phyloP scores from a whole-genome alignment of 2,113 vertebrate species.

The Elephas maximus region DNA sequence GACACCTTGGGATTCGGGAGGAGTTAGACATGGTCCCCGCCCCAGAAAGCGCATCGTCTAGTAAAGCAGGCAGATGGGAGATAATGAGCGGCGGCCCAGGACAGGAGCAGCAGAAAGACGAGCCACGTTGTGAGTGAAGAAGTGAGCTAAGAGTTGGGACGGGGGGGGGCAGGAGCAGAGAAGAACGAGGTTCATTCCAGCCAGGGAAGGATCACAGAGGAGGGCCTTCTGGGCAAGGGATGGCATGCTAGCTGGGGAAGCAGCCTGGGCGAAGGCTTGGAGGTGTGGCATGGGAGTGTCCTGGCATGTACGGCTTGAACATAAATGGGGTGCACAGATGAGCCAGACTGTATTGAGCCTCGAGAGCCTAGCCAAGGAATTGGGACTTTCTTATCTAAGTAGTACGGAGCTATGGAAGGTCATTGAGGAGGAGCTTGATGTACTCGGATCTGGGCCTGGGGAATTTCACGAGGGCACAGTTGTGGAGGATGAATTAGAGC shows the following conservation, averaged over 20 bases:
- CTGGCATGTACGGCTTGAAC: background rate
- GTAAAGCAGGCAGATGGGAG: background rate
- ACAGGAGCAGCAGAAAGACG: background rate
- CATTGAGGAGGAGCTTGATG: background rate
- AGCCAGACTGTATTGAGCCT: background rate
- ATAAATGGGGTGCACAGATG: rapidly evolving
- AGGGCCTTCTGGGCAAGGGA: too few relatives aligned
- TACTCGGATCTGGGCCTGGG: background rate
- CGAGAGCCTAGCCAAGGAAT: background rate
- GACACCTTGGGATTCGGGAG: background rate
- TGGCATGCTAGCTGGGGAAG: background rate
- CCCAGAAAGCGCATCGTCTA: background rate
- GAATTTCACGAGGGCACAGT: background rate
- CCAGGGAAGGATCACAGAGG: background rate
- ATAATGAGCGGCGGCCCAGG: too few relatives aligned
- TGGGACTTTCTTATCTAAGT: background rate
- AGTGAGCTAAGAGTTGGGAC: background rate
- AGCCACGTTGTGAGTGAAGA: background rate
- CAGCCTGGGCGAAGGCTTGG: background rate
- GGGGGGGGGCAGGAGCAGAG: background rate
- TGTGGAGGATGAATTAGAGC: background rate
- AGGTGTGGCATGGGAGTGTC: background rate
- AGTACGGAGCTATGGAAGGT: background rate
- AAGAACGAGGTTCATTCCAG: background rate
- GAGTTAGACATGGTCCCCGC: background rate